Base-by-base conservation (phyloP, 2,113 vertebrate genomes). In the Myotis brandtii region DNA sequence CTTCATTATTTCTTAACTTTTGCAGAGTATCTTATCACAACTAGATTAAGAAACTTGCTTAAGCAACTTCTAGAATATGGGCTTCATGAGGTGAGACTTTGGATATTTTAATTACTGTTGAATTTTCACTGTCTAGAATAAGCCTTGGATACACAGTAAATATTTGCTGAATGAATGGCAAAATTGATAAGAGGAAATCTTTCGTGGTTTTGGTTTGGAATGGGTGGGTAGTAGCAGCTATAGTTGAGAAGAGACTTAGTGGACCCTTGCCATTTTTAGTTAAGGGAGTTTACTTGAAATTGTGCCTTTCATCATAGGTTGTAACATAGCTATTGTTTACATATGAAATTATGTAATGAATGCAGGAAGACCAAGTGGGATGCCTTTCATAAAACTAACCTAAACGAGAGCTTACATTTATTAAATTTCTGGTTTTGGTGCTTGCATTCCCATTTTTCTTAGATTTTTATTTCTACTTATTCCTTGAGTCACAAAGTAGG, bases 1-100 rank as follows among this genome's bases (percentile, higher is more conserved):
- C 25, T 92, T 95, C 37, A 43, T 93, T 83, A 91, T 91, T 95
- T 70, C 50, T 96, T 83, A n/a, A 90, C n/a, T 80, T 86, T 86
- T 48, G 13, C 30, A 91, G 37, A 7, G 12, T 85, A 2, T 91
- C 16, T 95, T 13, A 73, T 30, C 23, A 91, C 25, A 94, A 50
- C 18, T 93, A 90, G 72, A 93, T 17, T 72, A 86, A 77, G 73
- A 50, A 79, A 79, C 43, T 87, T 95, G 20, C 14, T 90, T 3
- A 76, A 37, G 66, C 30, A 80, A 12, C 13, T 90, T 76, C 21
- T 91, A 25, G 32, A 87, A 30, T 75, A 18, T 23, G 81, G 66
- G 13, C 25, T 88, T 77, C 46, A 64, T 69, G 73, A 72, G 20
- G 34, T 88, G 30, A 50, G 5, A 84, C 59, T 91, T 91, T 32